Conservation (phyloP, 2,113 vertebrate species). For the Anarrhichthys ocellatus region DNA sequence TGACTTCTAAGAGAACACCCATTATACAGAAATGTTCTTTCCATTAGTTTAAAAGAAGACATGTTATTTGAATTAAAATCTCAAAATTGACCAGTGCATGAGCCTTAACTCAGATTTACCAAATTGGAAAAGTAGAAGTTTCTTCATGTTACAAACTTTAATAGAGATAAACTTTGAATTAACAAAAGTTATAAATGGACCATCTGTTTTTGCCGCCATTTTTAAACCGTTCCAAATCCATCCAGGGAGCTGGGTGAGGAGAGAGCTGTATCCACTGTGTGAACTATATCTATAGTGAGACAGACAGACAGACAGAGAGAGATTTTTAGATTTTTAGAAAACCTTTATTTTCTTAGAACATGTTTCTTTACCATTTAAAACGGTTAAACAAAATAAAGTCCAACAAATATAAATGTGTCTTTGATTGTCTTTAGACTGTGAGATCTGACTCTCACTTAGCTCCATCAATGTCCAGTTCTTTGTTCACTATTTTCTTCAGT, state of each 20-base stretch:
- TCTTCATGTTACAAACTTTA: neutral
- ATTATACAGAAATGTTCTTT: neutral
- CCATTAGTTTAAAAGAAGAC: neutral
- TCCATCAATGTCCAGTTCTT: no score
- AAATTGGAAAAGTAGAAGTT: neutral
- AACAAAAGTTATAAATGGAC: no score
- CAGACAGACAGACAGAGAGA: slow-evolving; percentile 10
- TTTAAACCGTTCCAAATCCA: slow-evolving; percentile 47
- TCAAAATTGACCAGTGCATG: neutral
- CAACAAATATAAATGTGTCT: no score
- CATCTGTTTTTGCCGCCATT: no score
- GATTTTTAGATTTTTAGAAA: neutral
- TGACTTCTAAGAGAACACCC: neutral
- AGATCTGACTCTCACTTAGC: no score
- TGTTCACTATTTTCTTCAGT: no score
- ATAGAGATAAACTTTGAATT: no score
- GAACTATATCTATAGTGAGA: slow-evolving; percentile 48
- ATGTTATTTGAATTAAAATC: no score
- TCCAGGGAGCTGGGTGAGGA: slow-evolving; percentile 47
- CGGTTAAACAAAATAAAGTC: no score
- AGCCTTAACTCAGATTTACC: neutral
- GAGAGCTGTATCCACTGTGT: slow-evolving; percentile 14
- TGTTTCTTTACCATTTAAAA: no score
- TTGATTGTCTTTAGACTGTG: no score
- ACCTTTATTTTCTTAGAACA: no score